Base-by-base conservation (phyloP, 2,888 invertebrate species). In the Tricholauxania praeusta region DNA sequence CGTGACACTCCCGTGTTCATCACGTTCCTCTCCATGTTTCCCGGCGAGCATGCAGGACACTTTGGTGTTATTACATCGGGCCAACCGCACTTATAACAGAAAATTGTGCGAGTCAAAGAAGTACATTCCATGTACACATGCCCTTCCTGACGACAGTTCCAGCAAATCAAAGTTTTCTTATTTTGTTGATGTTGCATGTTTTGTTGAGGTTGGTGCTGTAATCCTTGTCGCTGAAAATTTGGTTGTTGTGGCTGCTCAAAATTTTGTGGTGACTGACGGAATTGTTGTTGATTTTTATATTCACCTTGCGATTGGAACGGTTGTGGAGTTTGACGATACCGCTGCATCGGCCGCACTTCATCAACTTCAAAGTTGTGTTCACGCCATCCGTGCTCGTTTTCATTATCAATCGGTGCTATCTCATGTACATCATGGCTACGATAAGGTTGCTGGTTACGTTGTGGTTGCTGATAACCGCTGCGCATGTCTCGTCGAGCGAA, bases 101-200 rank as follows among this genome's bases (percentile, higher is more conserved):
- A 62, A 28, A 65, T 65, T 3, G 28, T 65, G 15, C 52, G 12
- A 12, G 14, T 15, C 2, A 52, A 5, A 22, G 65, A 47, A 6
- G 22, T 17, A 48, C 63, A 63, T 1, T 63, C 63, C 10, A 15
- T 63, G 19, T 19, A 63, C 1, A 48, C 48, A 12, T 63, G 63
- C 12, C 65, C 65, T 52, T 10, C 12, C 17, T 65, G 51, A 12
- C 52, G 22, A 28, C 52, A 65, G 49, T 65, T 65, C 28, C 52
- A 65, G 32, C 65, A 65, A 22, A 15, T 28, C 28, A 65, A 22
- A 22, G 3, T 22, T 22, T 22, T 22, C 22, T 3, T 22, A 3
- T 22, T 22, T 22, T 22, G 22, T 22, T 3, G 22, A 22, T 22
- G 22, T 22, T 22, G 3, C 28, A 49, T 12, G 3, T 28, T 19